Evolutionary conservation across 30 jellyfish, hydroid and myxozoan species (phyloP).

Genomic region (Calvadosia cruxmelitensis): DNA sequence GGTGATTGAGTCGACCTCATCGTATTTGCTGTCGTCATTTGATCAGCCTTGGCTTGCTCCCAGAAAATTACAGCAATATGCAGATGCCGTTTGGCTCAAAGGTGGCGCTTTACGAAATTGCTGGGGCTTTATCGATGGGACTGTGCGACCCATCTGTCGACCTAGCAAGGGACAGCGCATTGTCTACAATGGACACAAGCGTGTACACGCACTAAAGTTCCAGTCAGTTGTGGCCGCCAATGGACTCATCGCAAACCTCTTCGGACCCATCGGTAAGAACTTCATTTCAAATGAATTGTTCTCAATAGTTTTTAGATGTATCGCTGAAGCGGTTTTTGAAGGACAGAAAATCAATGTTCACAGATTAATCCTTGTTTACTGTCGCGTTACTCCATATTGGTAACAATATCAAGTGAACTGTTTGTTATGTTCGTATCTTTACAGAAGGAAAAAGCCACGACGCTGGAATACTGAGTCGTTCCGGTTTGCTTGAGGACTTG

Average conservation of each 20-base stretch:
- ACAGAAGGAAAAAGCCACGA: too few relatives aligned
- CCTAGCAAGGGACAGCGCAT: slow-evolving; percentile 29
- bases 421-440: too few relatives aligned
- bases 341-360: too few relatives aligned
- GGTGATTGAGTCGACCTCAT: neutral
- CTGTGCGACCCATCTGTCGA: slow-evolving; percentile 42
- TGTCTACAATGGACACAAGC: slow-evolving; percentile 47
- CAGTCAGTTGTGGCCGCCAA: slow-evolving; percentile 49
- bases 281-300: too few relatives aligned
- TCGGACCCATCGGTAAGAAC: too few relatives aligned
- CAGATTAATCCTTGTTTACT: too few relatives aligned
- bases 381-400: too few relatives aligned
- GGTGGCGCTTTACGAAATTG: slow-evolving; percentile 44
- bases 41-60: slow-evolving; percentile 43
- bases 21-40: slow-evolving; percentile 17
- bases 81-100: slow-evolving; percentile 19
- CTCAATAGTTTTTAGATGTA: too few relatives aligned
- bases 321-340: too few relatives aligned
- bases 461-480: too few relatives aligned
- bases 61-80: slow-evolving; percentile 26
- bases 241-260: slow-evolving; percentile 46
- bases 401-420: too few relatives aligned
- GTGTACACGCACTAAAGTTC: slow-evolving; percentile 42
- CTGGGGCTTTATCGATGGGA: slow-evolving; percentile 51
- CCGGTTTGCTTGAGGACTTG: too few relatives aligned